Percentiles rank a stretch among this genome's conserved stretches.
These are phyloP conservation scores for Eupithecia inturbata DNA, from an alignment of 2,888 invertebrate genomes.

Conservation along the genomic window DNA sequence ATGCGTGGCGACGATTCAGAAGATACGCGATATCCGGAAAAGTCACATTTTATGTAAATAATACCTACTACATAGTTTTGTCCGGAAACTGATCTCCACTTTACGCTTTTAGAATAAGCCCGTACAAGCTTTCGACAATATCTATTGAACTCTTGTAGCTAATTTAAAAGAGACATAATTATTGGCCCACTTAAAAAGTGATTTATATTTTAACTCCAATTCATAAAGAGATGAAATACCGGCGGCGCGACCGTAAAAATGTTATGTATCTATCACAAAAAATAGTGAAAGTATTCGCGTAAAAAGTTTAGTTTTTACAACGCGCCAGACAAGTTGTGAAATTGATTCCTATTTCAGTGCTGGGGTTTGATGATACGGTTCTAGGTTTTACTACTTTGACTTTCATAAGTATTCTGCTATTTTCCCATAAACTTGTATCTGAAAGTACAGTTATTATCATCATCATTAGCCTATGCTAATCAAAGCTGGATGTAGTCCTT, in stretches of 20 bases:
- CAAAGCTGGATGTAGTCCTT: no score
- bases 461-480: neutral
- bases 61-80: neutral
- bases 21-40: neutral
- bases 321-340: neutral
- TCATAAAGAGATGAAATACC: neutral
- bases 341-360: slow-evolving; percentile 6
- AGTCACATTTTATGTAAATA: neutral
- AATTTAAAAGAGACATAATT: neutral
- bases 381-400: neutral
- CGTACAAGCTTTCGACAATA: neutral
- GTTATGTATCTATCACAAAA: neutral
- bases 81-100: neutral
- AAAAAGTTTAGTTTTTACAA: slow-evolving; percentile 8
- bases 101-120: neutral
- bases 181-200: neutral
- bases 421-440: neutral
- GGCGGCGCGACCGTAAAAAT: neutral
- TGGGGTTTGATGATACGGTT: neutral
- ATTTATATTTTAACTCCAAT: neutral
- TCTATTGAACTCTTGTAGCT: neutral
- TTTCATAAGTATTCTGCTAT: neutral
- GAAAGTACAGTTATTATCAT: neutral
- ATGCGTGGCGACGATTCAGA: neutral
- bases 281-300: neutral